Conservation (phyloP, 2,797 vertebrate genomes). For the Geotrypetes seraphini region DNA sequence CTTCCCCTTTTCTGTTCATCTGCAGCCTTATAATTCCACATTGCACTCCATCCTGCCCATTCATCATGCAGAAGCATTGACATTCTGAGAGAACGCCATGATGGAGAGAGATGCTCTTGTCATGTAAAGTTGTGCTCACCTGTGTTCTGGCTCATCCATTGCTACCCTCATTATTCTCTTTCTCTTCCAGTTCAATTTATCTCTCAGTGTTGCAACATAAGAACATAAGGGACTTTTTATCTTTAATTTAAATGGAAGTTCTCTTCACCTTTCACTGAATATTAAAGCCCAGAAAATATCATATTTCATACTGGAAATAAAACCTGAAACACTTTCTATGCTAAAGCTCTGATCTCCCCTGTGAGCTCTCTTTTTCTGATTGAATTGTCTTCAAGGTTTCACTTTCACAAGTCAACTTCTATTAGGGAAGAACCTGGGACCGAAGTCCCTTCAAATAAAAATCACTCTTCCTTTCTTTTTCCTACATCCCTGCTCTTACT, state of each 20-base stretch:
- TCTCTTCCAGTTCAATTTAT: neutral
- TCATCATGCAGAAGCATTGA: neutral
- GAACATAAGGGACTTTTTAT: no score
- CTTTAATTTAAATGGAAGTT: no score
- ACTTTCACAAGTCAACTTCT: constrained; percentile 9
- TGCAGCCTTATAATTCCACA: neutral
- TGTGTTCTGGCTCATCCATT: neutral
- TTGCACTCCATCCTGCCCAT: neutral
- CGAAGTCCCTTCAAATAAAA: constrained; percentile 26
- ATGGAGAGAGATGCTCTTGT: neutral
- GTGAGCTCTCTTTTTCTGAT: neutral
- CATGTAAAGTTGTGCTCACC: neutral
- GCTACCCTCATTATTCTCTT: neutral
- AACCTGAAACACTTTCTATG: neutral
- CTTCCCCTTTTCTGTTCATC: neutral
- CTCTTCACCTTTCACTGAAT: neutral
- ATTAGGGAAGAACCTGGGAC: constrained; percentile 1
- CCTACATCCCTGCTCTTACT: constrained; percentile 14
- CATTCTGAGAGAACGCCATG: neutral
- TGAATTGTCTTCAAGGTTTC: neutral
- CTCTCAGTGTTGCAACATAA: neutral
- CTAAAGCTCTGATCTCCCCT: neutral
- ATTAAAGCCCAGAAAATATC: neutral
- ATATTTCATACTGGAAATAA: neutral
- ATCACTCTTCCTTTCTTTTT: constrained; percentile 1